Percentiles rank a stretch among this genome's conserved stretches.
These are phyloP conservation scores for Phorcus lineatus DNA, from an alignment of 2,888 invertebrate species.

Conservation along the genomic window DNA sequence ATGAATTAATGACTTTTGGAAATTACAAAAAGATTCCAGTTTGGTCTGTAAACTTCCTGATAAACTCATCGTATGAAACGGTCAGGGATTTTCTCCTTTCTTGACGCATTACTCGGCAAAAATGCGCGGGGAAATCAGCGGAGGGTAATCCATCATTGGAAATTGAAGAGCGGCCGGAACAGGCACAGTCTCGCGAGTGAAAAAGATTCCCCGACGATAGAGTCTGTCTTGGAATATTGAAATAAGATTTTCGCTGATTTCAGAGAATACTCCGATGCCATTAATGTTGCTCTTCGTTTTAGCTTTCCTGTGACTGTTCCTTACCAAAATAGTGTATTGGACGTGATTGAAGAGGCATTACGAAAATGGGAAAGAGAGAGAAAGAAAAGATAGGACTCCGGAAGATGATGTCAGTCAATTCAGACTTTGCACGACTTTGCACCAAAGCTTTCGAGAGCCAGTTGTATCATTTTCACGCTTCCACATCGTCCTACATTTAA, in stretches of 20 bases:
- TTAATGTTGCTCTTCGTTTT: constrained; percentile 25
- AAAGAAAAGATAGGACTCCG: not conserved
- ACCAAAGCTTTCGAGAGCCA: too few relatives aligned
- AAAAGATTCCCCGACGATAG: constrained; percentile 24
- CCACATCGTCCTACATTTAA: too few relatives aligned
- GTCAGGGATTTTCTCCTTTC: constrained; percentile 25
- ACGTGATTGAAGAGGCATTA: constrained; percentile 19
- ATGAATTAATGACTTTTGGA: constrained; percentile 21
- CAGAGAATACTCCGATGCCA: not conserved
- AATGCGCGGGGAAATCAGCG: constrained; percentile 24
- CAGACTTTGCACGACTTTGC: not conserved
- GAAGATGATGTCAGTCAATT: not conserved
- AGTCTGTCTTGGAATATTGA: constrained; percentile 26
- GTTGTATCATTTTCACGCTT: too few relatives aligned
- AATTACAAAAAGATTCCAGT: constrained; percentile 21
- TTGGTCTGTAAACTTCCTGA: constrained; percentile 20
- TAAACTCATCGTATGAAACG: constrained; percentile 8
- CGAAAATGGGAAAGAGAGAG: constrained; percentile 2
- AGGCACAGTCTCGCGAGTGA: constrained; percentile 19
- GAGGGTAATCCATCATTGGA: constrained; percentile 18
- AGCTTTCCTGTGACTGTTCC: constrained; percentile 23
- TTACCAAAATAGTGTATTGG: constrained; percentile 21
- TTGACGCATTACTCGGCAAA: constrained; percentile 22
- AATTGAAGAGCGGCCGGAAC: constrained; percentile 21
- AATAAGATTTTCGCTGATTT: constrained; percentile 26